Evolutionary conservation across 92 coral and sea anemone genomes (phyloP), one percentile per base, ranked within the genome.

Genomic region (Zoanthus solanderi): DNA sequence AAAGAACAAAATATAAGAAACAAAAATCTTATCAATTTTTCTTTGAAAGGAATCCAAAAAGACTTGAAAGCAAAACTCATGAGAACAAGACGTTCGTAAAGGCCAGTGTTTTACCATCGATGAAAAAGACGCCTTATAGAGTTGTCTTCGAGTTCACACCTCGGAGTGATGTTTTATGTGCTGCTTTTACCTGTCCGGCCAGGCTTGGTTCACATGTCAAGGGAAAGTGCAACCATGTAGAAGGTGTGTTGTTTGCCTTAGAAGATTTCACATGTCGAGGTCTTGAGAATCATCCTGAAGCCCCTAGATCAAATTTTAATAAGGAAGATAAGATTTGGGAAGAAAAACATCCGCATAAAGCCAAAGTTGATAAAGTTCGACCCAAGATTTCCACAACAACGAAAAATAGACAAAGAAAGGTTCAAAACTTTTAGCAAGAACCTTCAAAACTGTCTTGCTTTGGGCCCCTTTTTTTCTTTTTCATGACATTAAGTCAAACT

Each of bases 141-240:
- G 42, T 37, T 37, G 42, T 37, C 4, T 2, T 37, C 2, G 42
- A 37, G 42, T 37, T 37, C 3, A 37, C 42, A 37, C 42, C 42
- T 37, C 42, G 4, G 42, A 2, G 3, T 37, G 42, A 37, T 37
- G 42, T 37, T 37, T 78, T 82, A 54, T 78, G 90, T 30, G 92
- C 92, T 6, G 89, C 92, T 31, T 92, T 90, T 74, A 88, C 80
- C 56, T 88, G 91, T 83, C 93, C 93, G 8, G 90, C 79, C 12
- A 7, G 56, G 9, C 88, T 90, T 56, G 90, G 93, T 3, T 42
- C 53, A 16, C 15, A 56, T 8, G 78, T 88, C 4, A 87, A 77
- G 45, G 90, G 92, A 0, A 89, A 89, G 71, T 84, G 92, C 77
- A 90, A 90, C 47, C 88, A 88, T 69, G 72, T 72, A 1, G 87